Conservation (phyloP, 2,113 vertebrate species). For the Gadus chalcogrammus region DNA sequence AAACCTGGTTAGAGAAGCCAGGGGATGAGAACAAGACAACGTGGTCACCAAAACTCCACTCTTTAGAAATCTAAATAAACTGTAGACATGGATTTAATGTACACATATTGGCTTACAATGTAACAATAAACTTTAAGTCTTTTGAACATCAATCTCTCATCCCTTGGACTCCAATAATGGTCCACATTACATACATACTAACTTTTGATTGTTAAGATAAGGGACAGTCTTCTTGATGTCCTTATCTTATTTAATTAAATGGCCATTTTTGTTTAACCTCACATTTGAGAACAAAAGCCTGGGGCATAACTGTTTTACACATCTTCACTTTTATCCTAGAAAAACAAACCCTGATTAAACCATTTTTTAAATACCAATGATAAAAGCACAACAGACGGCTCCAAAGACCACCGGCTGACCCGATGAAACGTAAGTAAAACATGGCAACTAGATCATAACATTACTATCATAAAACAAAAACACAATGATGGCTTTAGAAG, state of each 20-base stretch:
- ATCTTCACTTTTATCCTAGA: slow-evolving; percentile 51
- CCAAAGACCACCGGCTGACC: slow-evolving; percentile 18
- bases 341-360: slow-evolving; percentile 57
- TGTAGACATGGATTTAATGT: slow-evolving; percentile 46
- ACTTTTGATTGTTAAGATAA: too few relatives aligned
- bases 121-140: slow-evolving; percentile 14
- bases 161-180: slow-evolving; percentile 9
- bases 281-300: not conserved
- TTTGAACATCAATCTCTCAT: slow-evolving; percentile 13
- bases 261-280: too few relatives aligned
- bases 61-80: slow-evolving; percentile 37
- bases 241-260: too few relatives aligned
- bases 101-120: slow-evolving; percentile 37
- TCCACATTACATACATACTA: slow-evolving; percentile 7
- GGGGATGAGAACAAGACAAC: slow-evolving; percentile 38
- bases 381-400: slow-evolving; percentile 17
- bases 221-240: too few relatives aligned
- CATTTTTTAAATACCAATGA: slow-evolving; percentile 38
- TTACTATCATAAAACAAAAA: slow-evolving; percentile 24
- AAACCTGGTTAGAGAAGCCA: slow-evolving; percentile 51
- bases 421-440: slow-evolving; percentile 29
- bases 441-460: slow-evolving; percentile 29
- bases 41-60: slow-evolving; percentile 44
- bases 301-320: not conserved
- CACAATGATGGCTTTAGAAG: slow-evolving; percentile 33